Base-by-base conservation (phyloP, 2,888 invertebrate genomes). In the Malthinus flaveolus region DNA sequence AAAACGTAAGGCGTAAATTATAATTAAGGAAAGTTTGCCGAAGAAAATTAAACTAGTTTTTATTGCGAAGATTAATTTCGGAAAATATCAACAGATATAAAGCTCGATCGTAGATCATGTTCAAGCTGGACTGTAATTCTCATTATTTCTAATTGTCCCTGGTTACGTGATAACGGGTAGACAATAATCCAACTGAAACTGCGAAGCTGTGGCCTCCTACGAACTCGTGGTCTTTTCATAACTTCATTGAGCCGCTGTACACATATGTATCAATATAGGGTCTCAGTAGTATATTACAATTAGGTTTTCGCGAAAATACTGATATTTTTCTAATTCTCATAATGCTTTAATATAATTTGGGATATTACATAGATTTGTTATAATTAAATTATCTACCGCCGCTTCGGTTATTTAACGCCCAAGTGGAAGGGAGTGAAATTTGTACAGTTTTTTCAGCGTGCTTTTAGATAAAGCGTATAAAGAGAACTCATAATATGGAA, bases 61-160 rank as follows among this genome's bases (percentile, higher is more conserved):
- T 34, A 44, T 39, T 46, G 31, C 34, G 15, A 59, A 59, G 59
- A 59, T 59, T 59, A 59, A 59, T 62, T 66, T 69, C 66, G 61
- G 64, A 63, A 67, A 63, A 61, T 65, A 68, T 68, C 60, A 59
- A 59, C 51, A 56, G 58, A 64, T 64, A 63, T 63, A 62, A 67
- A 64, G 62, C 62, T 45, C 13, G 53, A 67, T 64, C 64, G 66
- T 75, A 73, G 68, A 75, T 75, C 75, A 74, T 75, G 71, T 67
- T 74, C 73, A 74, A 69, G 70, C 72, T 65, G 32, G 62, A 63
- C 65, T 71, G 73, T 74, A 73, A 75, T 76, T 75, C 74, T 75
- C 76, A 77, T 77, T 76, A 77, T 73, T 77, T 75, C 75, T 77
- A 76, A 77, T 77, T 77, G 75, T 73, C 70, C 70, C 72, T 69